Percentiles rank a stretch among this genome's conserved stretches.
Conservation (phyloP, 2,888 invertebrate species). For the Mesochorus sp. region DNA sequence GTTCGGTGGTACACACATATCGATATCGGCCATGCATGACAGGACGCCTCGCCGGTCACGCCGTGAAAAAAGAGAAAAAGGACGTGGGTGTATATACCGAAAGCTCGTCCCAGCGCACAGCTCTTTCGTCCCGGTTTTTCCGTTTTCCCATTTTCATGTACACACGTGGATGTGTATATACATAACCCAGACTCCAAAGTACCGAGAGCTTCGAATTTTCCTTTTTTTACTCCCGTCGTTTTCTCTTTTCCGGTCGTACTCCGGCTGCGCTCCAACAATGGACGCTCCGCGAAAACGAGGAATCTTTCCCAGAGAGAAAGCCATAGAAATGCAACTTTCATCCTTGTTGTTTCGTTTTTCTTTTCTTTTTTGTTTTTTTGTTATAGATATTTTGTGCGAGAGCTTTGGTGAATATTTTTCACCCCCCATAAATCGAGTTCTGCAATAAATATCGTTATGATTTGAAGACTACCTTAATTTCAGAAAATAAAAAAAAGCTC, state of each 20-base stretch:
- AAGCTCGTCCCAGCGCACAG: conserved; percentile 41
- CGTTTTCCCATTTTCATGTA: conserved; percentile 43
- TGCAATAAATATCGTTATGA: not conserved
- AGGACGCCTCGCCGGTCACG: conserved; percentile 80
- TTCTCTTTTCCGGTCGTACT: conserved; percentile 43
- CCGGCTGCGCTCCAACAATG: conserved; percentile 59
- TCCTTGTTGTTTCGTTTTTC: not conserved
- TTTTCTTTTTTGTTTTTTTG: too few relatives aligned
- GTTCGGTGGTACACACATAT: conserved; percentile 76
- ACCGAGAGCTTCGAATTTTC: conserved; percentile 50
- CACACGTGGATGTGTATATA: conserved; percentile 10
- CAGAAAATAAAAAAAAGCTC: not conserved
- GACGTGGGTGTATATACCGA: conserved; percentile 49
- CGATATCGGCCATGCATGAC: conserved; percentile 80
- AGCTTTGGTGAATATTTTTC: not conserved
- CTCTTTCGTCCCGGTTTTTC: conserved; percentile 40
- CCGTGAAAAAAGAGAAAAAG: conserved; percentile 78
- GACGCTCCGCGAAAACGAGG: conserved; percentile 25
- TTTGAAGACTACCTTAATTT: too few relatives aligned
- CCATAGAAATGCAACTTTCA: not conserved
- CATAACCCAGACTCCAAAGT: conserved; percentile 39
- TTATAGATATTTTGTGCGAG: too few relatives aligned
- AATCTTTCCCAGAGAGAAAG: conserved; percentile 8
- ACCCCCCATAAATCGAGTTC: not conserved
- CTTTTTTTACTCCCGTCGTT: conserved; percentile 41